These are phyloP conservation scores for cattle (Bos taurus) DNA, from an alignment of 2,113 vertebrate species.

Conservation along the genomic window DNA sequence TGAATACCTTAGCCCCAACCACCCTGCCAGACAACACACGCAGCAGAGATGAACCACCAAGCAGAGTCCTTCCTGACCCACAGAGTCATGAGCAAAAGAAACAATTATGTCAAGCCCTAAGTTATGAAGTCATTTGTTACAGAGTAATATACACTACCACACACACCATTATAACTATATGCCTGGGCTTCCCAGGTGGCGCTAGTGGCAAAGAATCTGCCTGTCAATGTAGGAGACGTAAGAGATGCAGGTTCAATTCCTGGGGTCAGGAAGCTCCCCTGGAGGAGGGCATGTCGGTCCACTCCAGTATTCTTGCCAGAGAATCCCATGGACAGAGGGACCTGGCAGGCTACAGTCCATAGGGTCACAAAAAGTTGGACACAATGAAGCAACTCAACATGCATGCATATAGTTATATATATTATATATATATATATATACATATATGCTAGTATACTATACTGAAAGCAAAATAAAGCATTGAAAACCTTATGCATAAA, in stretches of 20 bases:
- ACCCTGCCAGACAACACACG: background rate
- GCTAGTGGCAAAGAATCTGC: background rate
- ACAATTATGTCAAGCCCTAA: background rate
- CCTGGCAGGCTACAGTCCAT: background rate
- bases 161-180: background rate
- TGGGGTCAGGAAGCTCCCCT: background rate
- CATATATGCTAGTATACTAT: background rate
- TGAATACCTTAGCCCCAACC: fast-evolving
- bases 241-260: background rate
- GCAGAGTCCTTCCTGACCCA: background rate
- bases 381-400: background rate
- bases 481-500: background rate
- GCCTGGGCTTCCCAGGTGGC: background rate
- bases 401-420: background rate
- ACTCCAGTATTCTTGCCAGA: fast-evolving
- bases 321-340: background rate
- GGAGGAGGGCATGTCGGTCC: background rate
- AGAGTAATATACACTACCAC: background rate
- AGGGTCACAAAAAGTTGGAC: background rate
- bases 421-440: background rate
- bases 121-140: background rate
- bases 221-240: background rate
- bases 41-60: background rate
- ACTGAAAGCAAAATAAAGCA: background rate
- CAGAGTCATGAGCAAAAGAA: background rate